Evolutionary conservation across 2,797 vertebrate species (phyloP), one percentile per base, ranked within the genome.

Genomic region (Macropodus opercularis): DNA sequence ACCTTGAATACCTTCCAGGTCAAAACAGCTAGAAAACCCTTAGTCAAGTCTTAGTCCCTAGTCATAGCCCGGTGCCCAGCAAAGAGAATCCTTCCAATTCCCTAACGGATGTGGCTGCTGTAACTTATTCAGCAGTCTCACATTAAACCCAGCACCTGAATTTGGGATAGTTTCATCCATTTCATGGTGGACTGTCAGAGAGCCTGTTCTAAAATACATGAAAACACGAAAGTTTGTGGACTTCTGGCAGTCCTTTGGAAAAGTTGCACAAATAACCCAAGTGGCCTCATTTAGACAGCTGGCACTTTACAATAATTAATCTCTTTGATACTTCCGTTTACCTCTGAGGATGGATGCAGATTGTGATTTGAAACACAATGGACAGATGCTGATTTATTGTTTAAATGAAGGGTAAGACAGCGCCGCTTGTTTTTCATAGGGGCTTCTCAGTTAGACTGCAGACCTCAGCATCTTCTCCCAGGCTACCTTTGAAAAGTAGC

Each of bases 121-220:
- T 90, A 49, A 87, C 63, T 89, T 85, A 87, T 87, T 89, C 62
- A 89, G 53, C 27, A 76, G 42, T 26, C 51, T 79, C 55, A 60
- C 47, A 62, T 69, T 77, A 40, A 66, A 44, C 42, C 54, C 48
- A 60, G 53, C 51, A 63, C 43, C 69, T 69, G 76, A 69, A 82
- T 80, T 83, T 74, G 63, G 68, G 66, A 75, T 69, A 54, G 51
- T 81, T 86, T 77, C 24, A 55, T 6, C 31, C 23, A 55, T 65
- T 77, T 74, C 46, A 51, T 72, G 58, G 12, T 34, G 12, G 22
- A 51, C 51, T 54, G 43, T 73, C 38, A 56, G 76, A 77, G 49
- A 60, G 14, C 39, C 38, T 57, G 14, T 59, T 78, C 34, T 52
- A 65, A 77, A 65, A 73, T 69, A 59, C 32, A 84, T 68, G 69